phyloP scores from a whole-genome alignment of 1,140 invertebrate species.

The Laodelphax striatellus region DNA sequence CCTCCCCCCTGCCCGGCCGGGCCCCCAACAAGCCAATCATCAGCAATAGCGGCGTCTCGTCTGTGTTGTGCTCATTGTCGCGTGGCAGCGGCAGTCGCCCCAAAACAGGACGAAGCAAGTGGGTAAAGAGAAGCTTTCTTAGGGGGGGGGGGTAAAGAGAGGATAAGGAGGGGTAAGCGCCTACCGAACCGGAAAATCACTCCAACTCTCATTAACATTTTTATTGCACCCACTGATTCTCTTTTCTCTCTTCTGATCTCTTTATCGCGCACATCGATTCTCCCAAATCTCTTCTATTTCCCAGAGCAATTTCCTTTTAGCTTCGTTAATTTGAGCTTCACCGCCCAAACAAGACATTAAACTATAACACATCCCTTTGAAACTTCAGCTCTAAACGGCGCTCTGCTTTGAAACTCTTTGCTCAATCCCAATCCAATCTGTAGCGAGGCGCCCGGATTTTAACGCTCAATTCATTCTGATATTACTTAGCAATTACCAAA shows the following conservation, averaged over 20 bases:
- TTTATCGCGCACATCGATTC: not conserved
- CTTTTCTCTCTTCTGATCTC: not conserved
- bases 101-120: no score
- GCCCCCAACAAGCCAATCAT: no score
- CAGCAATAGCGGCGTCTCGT: no score
- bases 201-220: conserved; percentile 1
- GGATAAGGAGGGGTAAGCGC: not conserved
- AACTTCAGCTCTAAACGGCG: no score
- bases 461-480: no score
- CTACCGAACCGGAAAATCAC: not conserved
- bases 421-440: no score
- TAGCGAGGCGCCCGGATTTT: no score
- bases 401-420: no score
- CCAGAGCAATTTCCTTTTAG: not conserved
- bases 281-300: not conserved
- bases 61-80: not conserved
- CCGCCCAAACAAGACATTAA: not conserved
- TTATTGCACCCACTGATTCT: not conserved
- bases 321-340: not conserved
- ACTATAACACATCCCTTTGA: not conserved
- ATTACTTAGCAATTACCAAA: no score
- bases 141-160: no score
- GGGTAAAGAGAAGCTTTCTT: no score
- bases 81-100: not conserved
- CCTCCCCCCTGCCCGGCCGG: no score